Evolutionary conservation across 2,888 invertebrate species (phyloP), one percentile per base, ranked within the genome.

Genomic region (Aproaerema taeniolella): DNA sequence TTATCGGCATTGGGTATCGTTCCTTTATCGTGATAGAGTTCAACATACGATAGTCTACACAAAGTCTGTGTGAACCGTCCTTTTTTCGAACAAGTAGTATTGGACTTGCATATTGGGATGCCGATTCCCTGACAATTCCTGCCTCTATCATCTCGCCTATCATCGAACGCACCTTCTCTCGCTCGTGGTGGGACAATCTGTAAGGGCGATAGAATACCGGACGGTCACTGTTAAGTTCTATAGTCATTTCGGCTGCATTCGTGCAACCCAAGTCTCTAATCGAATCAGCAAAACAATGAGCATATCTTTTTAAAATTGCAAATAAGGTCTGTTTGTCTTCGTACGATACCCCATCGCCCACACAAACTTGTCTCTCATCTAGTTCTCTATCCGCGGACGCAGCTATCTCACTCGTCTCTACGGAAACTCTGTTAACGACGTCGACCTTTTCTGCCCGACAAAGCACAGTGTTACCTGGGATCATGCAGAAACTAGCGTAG

Each of bases 181-280:
- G 38, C 36, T 55, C 49, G 1, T 41, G n/a, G 25, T 45, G 45
- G 1, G 49, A 46, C 2, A 55, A 31, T 2, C 53, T 31, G 29
- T 56, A 53, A 1, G 54, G 53, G 0, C 52, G 25, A 38, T 53
- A 55, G 1, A 52, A 43, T 1, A 55, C 35, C 1, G 51, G 49
- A 1, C 35, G 42, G 6, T 40, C n/a, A 30, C 34, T 49, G 9
- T 43, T 50, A 0, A 52, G 5, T 17, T 50, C 41, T 13, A 44
- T 49, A 7, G n/a, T 24, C 44, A 49, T 46, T 26, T 49, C 41
- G 1, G 42, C 31, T 6, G 34, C 28, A 24, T 38, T 34, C 2
- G 47, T 49, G 15, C 47, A 51, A 1, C 55, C 57, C 32, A 56
- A 38, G 0, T 55, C 52, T 2, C 38, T 36, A 1, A 47, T 16